Evolutionary conservation across 2,113 vertebrate genomes (phyloP), one percentile per base, ranked within the genome.

Genomic region (Pica pica): DNA sequence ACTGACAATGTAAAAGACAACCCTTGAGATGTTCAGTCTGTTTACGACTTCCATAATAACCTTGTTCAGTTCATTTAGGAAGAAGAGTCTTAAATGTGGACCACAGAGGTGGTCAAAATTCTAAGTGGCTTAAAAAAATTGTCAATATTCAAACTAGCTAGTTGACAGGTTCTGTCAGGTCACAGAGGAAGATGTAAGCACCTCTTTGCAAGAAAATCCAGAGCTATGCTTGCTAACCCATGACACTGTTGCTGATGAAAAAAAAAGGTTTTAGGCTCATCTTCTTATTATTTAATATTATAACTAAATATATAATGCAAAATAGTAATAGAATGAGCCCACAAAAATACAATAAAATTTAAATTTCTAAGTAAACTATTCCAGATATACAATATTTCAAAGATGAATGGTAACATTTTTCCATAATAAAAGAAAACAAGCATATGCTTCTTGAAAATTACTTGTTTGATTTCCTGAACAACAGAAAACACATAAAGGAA

Each of bases 221-320:
- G 39, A 41, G 39, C 39, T 41, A 41, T 41, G 39, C 39, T 41
- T 41, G 39, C 39, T 41, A 41, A 41, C 39, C 39, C 39, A 41
- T 41, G 39, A 41, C 39, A 35, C 6, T 56, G 14, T 14, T 89
- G 27, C 7, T 50, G 30, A 46, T 7, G 23, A 68, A 70, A 52
- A 35, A 27, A 63, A 42, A 19, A 3, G 0, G 0, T 5, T 61
- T 81, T 35, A 63, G 7, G 15, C 2, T 46, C 3, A 39, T 46
- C 0, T 5, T 68, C 64, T 87, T 68, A 31, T n/a, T 91, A 9
- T 71, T 33, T 64, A 18, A 16, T 50, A 33, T 26, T 33, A 18
- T 60, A 69, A 39, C 17, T 30, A 59, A 2, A 7, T 73, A 17
- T 22, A 26, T 28, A 9, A 55, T 44, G 5, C 6, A 65, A 73